These are phyloP conservation scores for Centruroides vittatus DNA, from an alignment of 1,140 invertebrate species.

Conservation along the genomic window DNA sequence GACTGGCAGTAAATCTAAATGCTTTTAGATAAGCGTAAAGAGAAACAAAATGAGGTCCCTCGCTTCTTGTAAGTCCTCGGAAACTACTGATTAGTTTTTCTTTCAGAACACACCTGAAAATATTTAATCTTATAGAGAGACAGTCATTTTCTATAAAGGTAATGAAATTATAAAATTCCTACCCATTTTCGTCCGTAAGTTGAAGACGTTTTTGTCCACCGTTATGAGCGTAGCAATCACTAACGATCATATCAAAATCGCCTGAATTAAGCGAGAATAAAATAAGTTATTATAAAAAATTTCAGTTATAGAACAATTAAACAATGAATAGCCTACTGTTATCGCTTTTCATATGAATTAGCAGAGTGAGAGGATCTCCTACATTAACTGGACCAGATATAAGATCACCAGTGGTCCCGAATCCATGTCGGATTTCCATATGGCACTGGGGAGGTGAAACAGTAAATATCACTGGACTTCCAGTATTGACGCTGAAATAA, in stretches of 20 bases:
- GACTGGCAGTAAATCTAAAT: slow-evolving; percentile 75
- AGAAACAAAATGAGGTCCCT: slow-evolving; percentile 67
- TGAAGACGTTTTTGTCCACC: slow-evolving; percentile 80
- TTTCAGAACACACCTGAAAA: slow-evolving; percentile 68
- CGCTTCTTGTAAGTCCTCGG: slow-evolving; percentile 60
- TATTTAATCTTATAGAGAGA: slow-evolving; percentile 10
- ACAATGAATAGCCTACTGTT: slow-evolving; percentile 22
- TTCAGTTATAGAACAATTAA: no score
- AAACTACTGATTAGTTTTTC: slow-evolving; percentile 84
- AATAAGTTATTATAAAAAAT: no score
- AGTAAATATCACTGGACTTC: slow-evolving; percentile 86
- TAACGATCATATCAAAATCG: slow-evolving; percentile 90
- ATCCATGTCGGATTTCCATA: slow-evolving; percentile 86
- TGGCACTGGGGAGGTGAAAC: slow-evolving; percentile 83
- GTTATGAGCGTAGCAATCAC: slow-evolving; percentile 88
- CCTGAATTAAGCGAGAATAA: slow-evolving; percentile 37
- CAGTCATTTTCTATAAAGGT: neutral
- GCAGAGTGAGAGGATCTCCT: slow-evolving; percentile 76
- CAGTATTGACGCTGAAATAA: slow-evolving; percentile 39
- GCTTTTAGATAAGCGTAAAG: slow-evolving; percentile 85
- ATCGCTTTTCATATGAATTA: slow-evolving; percentile 88
- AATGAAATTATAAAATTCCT: slow-evolving; percentile 20
- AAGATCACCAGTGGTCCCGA: slow-evolving; percentile 57
- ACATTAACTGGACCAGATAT: slow-evolving; percentile 78
- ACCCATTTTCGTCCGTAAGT: slow-evolving; percentile 83